These are phyloP conservation scores for Silurus aristotelis DNA, from an alignment of 2,797 vertebrate genomes.

Conservation along the genomic window DNA sequence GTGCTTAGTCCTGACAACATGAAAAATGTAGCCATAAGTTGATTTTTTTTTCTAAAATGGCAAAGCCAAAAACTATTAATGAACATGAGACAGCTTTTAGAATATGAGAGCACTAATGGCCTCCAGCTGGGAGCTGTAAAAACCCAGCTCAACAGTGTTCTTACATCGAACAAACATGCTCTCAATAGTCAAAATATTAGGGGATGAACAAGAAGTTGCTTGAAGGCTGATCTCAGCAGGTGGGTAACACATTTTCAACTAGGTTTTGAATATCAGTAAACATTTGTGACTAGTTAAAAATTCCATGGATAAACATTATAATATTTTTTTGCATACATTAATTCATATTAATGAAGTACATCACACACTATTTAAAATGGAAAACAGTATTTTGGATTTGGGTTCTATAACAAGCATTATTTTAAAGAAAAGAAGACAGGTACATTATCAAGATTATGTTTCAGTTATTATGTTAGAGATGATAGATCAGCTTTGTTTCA, in stretches of 20 bases:
- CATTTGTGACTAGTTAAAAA: not conserved
- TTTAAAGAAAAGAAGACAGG: not conserved
- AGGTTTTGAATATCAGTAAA: not conserved
- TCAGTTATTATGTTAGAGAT: not conserved
- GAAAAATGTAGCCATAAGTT: not conserved
- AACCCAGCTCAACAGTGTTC: not conserved
- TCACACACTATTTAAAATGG: not conserved
- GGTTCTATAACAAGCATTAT: not conserved
- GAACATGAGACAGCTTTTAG: constrained; percentile 17
- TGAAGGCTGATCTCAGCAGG: not conserved
- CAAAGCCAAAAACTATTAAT: constrained; percentile 23
- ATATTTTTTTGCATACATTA: not conserved
- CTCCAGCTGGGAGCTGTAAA: constrained; percentile 11
- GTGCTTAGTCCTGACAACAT: constrained; percentile 24
- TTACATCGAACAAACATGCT: not conserved
- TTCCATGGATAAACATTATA: not conserved
- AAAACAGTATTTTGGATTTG: not conserved
- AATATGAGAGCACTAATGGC: constrained; percentile 20
- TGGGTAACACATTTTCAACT: not conserved
- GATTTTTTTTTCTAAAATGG: not conserved
- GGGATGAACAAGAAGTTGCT: not conserved
- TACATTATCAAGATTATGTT: not conserved
- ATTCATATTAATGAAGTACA: not conserved
- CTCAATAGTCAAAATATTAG: not conserved
- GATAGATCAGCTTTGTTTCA: not conserved